A percentile compares a stretch with the other conserved stretches of the same genome.
phyloP scores from a whole-genome alignment of 1,140 invertebrate genomes.

The Pachyrhynchus sulphureomaculatus region DNA sequence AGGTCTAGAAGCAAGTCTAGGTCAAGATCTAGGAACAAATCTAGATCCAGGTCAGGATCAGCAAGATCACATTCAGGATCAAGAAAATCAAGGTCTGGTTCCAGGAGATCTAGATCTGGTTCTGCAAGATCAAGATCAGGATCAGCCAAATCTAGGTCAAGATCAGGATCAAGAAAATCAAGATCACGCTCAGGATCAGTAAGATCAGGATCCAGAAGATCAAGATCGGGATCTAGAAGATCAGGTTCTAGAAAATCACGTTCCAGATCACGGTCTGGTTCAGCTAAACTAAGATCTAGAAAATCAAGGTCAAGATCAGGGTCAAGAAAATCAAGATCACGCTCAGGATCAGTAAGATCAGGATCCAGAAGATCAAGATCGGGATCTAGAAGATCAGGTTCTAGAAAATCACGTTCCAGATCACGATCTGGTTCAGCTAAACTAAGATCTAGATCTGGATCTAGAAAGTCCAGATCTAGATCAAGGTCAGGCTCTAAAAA shows the following conservation, averaged over 20 bases:
- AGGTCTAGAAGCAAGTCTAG: slow-evolving; percentile 29
- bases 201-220: slow-evolving; percentile 35
- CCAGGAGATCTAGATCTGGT: slow-evolving; percentile 17
- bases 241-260: slow-evolving; percentile 41
- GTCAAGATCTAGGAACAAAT: slow-evolving; percentile 16
- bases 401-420: slow-evolving; percentile 38
- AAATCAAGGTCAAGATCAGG: slow-evolving; percentile 46
- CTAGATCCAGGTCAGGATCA: slow-evolving; percentile 32
- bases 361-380: slow-evolving; percentile 38
- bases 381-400: slow-evolving; percentile 35
- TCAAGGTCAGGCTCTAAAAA: slow-evolving; percentile 49
- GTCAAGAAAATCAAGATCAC: slow-evolving; percentile 44
- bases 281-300: slow-evolving; percentile 39
- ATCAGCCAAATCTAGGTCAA: slow-evolving; percentile 16
- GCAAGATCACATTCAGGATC: slow-evolving; percentile 35
- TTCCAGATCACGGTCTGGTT: slow-evolving; percentile 47
- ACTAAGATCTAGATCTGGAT: slow-evolving; percentile 45
- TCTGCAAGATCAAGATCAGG: slow-evolving; percentile 1
- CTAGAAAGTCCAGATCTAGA: slow-evolving; percentile 49
- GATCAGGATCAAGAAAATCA: slow-evolving; percentile 32
- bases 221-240: slow-evolving; percentile 34
- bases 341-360: slow-evolving; percentile 41
- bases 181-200: slow-evolving; percentile 5
- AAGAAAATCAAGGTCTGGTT: slow-evolving; percentile 40
- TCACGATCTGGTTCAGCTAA: slow-evolving; percentile 48